Evolutionary conservation across 2,797 vertebrate genomes (phyloP).

Genomic region (Coendou prehensilis): DNA sequence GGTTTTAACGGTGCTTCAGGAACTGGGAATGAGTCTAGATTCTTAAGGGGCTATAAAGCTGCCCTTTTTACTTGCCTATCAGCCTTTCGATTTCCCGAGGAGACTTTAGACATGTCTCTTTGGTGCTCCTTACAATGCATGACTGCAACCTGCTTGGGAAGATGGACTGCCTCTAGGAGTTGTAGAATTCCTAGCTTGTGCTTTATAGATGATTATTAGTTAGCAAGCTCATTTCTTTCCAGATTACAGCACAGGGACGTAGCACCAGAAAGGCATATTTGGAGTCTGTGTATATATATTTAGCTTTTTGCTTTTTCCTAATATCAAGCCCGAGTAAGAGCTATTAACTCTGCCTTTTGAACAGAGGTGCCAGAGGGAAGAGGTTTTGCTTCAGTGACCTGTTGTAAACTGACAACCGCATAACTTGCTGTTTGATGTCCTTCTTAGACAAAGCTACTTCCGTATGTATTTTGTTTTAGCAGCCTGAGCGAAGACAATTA

Average conservation of each 20-base stretch:
- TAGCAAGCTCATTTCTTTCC: neutral
- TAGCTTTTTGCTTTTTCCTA: neutral
- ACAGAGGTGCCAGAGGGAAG: neutral
- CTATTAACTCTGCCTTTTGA: neutral
- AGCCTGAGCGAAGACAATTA: neutral
- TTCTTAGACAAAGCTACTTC: neutral
- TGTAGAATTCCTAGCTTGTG: neutral
- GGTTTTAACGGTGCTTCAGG: neutral
- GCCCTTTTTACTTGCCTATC: neutral
- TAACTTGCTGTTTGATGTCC: neutral
- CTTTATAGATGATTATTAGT: neutral
- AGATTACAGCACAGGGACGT: neutral
- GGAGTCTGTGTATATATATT: neutral
- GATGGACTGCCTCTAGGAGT: neutral
- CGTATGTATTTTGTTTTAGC: neutral
- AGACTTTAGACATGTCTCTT: neutral
- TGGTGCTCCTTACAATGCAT: neutral
- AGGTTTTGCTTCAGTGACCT: neutral
- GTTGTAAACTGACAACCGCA: neutral
- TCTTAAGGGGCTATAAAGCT: neutral
- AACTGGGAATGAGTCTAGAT: neutral
- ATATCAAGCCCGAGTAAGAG: neutral
- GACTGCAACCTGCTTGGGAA: neutral
- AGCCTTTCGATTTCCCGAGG: neutral
- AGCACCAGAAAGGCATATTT: neutral